Evolutionary conservation across 2,113 vertebrate genomes (phyloP).

Genomic region (Herpetotheres cachinnans): DNA sequence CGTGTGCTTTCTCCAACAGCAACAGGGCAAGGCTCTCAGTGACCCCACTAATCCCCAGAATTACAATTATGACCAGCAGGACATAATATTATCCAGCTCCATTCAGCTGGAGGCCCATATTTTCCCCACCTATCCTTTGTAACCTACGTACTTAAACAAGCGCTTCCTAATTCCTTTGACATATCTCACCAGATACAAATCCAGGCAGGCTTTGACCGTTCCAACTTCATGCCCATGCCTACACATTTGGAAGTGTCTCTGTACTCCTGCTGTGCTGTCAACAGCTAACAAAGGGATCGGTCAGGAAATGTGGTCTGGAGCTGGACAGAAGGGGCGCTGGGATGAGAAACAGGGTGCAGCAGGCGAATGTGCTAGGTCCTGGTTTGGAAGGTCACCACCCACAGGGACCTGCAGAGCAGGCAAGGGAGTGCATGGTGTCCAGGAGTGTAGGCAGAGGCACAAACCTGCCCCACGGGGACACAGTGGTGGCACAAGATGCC

Average conservation of each 20-base stretch:
- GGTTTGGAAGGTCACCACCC: too few relatives aligned
- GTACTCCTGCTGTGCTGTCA: background rate
- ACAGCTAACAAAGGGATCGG: background rate
- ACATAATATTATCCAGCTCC: background rate
- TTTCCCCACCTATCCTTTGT: background rate
- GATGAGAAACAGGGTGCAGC: background rate
- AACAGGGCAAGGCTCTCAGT: background rate
- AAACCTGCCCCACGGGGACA: too few relatives aligned
- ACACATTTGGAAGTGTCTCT: background rate
- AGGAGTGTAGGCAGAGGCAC: too few relatives aligned
- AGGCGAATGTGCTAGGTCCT: background rate
- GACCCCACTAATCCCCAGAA: background rate
- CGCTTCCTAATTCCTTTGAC: background rate
- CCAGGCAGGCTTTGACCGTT: background rate
- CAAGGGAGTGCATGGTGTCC: too few relatives aligned
- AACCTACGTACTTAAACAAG: fast-evolving
- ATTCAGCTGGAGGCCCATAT: background rate
- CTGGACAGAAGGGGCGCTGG: background rate
- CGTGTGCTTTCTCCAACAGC: background rate
- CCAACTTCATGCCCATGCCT: background rate
- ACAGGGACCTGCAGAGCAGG: too few relatives aligned
- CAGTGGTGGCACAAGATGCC: too few relatives aligned
- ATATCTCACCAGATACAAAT: background rate
- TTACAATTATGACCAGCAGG: background rate
- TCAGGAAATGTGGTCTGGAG: background rate